Evolutionary conservation across 1,140 invertebrate genomes (phyloP), one percentile per base, ranked within the genome.

Genomic region (Oncopodura yosiiana): DNA sequence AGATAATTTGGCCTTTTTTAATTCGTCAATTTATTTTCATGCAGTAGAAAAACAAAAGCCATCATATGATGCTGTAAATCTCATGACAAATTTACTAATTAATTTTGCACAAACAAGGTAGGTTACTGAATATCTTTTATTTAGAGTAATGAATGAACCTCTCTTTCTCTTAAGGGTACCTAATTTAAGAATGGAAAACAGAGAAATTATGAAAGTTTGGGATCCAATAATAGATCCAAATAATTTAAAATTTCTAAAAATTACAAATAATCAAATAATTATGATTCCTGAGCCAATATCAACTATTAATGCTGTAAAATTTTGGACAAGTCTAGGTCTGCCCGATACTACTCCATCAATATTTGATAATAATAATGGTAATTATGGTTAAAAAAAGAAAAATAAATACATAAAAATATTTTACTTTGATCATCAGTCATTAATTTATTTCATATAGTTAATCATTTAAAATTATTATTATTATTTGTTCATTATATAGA

Each of bases 41-140:
- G 27, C 51, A 3, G 21, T 53, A 19, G 23, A 36, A 53, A 19
- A 32, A 21, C 41, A 42, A 14, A 9, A 8, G 24, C 51, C 41
- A 0, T 26, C 19, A 16, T 53, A 45, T 19, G 39, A 53, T 24
- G 43, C 36, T 45, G 44, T 42, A n/a, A 45, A 24, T 24, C 44
- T 53, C 16, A 11, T 53, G 3, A 53, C 30, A 3, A 53, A 53
- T 37, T 24, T 53, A n/a, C 12, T 45, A 14, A 19, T 24, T 18
- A 53, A 42, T 34, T 53, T 53, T 53, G 51, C 51, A 45, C 29
- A 45, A 19, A 44, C 44, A 27, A 27, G 43, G 51, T 53, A 39
- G 3, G 24, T 29, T 0, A 29, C 16, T 14, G 21, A 4, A n/a
- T 29, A 18, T 44, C 19, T n/a, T 42, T 14, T 14, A 24, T 42